Evolutionary conservation across 2,797 vertebrate species (phyloP), one percentile per base, ranked within the genome.

Genomic region (Chelon auratus): DNA sequence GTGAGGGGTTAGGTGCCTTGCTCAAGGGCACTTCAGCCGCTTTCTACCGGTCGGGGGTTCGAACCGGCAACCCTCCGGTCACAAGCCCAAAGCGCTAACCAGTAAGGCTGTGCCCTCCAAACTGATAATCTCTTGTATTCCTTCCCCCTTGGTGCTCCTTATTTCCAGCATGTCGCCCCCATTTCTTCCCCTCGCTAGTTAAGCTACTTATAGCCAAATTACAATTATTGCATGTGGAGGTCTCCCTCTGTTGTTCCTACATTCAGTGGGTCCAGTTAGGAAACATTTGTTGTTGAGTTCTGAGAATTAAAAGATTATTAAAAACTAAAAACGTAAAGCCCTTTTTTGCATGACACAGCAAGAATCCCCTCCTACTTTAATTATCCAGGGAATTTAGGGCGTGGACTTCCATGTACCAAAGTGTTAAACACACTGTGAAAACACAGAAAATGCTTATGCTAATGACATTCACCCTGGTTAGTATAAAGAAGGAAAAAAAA

Each of bases 201-300:
- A 93, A 94, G 90, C 91, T 93, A 75, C 93, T 93, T 94, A 94
- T 75, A 74, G 51, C 81, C 84, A 93, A 93, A 94, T 93, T 92
- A 93, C 87, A 91, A 88, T 92, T 93, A 93, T 87, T 89, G 85
- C 82, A 80, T 57, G 76, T 64, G 66, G 78, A 81, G 77, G 53
- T 76, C 77, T 73, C 73, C 62, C 77, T 55, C 42, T 22, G 57
- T 26, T 8, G 42, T 50, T 70, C 20, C 60, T 67, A 24, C 40
- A 11, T 58, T 74, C 63, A 72, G 1, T 18, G 26, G 10, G 12
- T 55, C 39, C 30, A 37, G 6, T 43, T 30, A 59, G 61, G 62
- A 72, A 75, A 88, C 81, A 14, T 45, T 33, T 88, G 65, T 80
- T 80, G 77, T 82, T 67, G 73, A 68, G 67, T 72, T 84, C 63